Percentiles rank a stretch among this genome's conserved stretches.
Evolutionary conservation across 2,888 invertebrate genomes (phyloP).

Genomic region (Drosophila monieri): DNA sequence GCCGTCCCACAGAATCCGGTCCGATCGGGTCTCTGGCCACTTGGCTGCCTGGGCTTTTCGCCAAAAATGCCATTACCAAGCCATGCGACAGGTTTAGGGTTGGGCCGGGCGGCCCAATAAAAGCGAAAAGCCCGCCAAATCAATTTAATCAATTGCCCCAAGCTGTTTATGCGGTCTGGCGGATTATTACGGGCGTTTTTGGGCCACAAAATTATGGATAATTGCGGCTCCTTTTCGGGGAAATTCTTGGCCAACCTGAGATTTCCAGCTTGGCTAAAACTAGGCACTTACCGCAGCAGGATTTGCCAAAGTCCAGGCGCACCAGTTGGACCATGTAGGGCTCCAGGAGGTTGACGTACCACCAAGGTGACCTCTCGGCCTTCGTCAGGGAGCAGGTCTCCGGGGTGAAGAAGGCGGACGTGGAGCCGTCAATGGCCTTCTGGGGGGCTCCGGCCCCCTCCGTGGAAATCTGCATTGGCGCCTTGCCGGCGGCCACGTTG

Average conservation of each 20-base stretch:
- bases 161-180: background rate
- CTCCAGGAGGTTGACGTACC: conserved; percentile 97
- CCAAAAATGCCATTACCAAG: background rate
- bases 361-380: conserved; percentile 94
- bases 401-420: conserved; percentile 90
- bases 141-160: conserved; percentile 30
- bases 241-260: background rate
- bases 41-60: background rate
- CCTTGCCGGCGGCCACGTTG: conserved; percentile 97
- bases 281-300: conserved; percentile 93
- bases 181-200: conserved; percentile 18
- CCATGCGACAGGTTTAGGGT: conserved; percentile 35
- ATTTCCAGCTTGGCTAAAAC: background rate
- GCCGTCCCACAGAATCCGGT: conserved; percentile 30
- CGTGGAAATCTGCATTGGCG: conserved; percentile 96
- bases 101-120: conserved; percentile 17
- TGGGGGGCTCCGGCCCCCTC: conserved; percentile 93
- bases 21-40: conserved; percentile 24
- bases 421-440: conserved; percentile 95
- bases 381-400: conserved; percentile 95
- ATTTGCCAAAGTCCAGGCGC: conserved; percentile 94
- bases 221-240: background rate
- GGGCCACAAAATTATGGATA: conserved; percentile 8
- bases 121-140: conserved; percentile 13
- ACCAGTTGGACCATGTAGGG: conserved; percentile 98